Evolutionary conservation across 1,140 invertebrate species (phyloP), one percentile per base, ranked within the genome.

Genomic region (Steinernema khuongi): DNA sequence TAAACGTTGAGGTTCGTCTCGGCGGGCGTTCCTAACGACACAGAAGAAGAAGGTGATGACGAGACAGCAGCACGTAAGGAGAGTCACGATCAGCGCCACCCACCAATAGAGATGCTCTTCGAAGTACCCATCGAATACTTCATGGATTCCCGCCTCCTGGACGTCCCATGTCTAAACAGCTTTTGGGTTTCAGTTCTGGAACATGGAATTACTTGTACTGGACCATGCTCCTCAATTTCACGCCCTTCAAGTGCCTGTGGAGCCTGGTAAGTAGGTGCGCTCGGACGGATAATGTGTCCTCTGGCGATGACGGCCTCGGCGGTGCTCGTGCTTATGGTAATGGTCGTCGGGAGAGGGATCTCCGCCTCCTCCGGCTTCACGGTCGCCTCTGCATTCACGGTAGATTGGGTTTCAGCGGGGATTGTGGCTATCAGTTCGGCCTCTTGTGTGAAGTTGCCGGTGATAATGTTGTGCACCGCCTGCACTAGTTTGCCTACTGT

Each of bases 11-110:
- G 50, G 50, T 60, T 60, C 50, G 7, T 22, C 14, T 7, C 26
- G 50, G 4, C 50, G 50, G 2, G 50, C 4, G 19, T 22, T 60
- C 19, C 50, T 60, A 14, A 26, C 22, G 7, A 60, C 50, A 26
- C 50, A 60, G 50, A 60, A 60, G 50, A 60, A 60, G 50, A 60
- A 60, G 4, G 50, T 60, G 50, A 60, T 22, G 19, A 60, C 19
- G 4, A 60, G 22, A 22, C 50, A 60, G 50, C 50, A n/a, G 26
- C 50, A 60, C 14, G 14, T n/a, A 22, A 60, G 7, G 50, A 60
- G 50, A 4, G 22, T 60, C 11, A 60, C 50, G 4, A 60, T 14
- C 11, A 60, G 50, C 11, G 50, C 50, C 4, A 60, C 50, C 50
- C 50, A 60, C 50, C 50, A 60, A 22, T 60, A 60, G 50, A 60